These are phyloP conservation scores for Merluccius polli DNA, from an alignment of 2,797 vertebrate species.

Conservation along the genomic window DNA sequence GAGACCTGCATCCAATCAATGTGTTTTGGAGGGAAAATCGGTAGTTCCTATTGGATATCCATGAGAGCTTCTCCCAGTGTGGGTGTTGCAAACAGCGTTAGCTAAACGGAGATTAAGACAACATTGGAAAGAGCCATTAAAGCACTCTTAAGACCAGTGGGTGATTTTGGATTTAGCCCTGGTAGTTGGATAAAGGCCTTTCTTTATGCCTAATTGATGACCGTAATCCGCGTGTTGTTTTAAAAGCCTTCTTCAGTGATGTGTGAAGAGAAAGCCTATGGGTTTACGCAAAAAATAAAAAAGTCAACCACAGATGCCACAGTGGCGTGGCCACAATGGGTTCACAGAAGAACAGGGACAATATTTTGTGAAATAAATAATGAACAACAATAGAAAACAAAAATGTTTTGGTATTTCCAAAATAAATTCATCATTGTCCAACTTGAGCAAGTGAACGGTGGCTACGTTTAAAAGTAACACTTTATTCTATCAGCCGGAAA, in stretches of 20 bases:
- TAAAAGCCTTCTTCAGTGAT: constrained; percentile 39
- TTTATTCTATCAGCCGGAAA: not conserved
- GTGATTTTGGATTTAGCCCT: constrained; percentile 64
- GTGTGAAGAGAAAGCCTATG: constrained; percentile 38
- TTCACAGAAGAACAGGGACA: constrained; percentile 6
- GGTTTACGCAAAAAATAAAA: constrained; percentile 19
- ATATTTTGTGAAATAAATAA: not conserved
- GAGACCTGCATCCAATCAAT: constrained; percentile 26
- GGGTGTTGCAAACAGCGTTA: constrained; percentile 52
- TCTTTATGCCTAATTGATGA: constrained; percentile 61
- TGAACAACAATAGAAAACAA: not conserved
- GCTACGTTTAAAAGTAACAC: not conserved
- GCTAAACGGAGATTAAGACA: constrained; percentile 61
- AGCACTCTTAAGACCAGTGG: constrained; percentile 53
- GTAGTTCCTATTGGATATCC: constrained; percentile 38
- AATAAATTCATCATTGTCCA: not conserved
- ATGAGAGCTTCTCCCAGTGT: constrained; percentile 44
- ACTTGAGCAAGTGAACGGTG: not conserved
- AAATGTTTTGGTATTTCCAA: not conserved
- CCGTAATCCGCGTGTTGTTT: constrained; percentile 65
- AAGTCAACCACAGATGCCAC: not conserved
- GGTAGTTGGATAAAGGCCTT: constrained; percentile 58
- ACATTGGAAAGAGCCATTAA: constrained; percentile 48
- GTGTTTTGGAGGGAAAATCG: constrained; percentile 39
- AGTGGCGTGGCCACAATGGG: constrained; percentile 15